phyloP scores from a whole-genome alignment of 2,113 vertebrate species.

The Muntiacus reevesi region DNA sequence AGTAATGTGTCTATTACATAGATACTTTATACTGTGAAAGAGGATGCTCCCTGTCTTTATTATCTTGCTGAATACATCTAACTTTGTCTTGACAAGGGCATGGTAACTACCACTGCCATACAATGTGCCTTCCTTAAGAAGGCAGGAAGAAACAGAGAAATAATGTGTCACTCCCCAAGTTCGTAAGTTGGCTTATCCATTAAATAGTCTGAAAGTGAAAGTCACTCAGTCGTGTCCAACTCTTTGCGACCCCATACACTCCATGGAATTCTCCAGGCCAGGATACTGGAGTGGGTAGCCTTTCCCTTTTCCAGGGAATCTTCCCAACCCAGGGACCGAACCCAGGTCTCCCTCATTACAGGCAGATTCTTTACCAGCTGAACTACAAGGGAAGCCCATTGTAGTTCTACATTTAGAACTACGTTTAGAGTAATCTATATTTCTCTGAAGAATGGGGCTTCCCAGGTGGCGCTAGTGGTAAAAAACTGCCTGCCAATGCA shows the following conservation, averaged over 20 bases:
- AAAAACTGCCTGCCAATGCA: background rate
- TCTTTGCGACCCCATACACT: background rate
- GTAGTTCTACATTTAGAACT: no score
- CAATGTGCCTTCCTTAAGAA: background rate
- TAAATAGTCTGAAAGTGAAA: background rate
- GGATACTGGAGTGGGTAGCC: background rate
- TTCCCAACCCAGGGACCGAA: background rate
- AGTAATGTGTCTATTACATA: background rate
- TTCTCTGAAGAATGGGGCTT: background rate
- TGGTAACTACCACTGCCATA: background rate
- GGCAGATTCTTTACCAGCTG: background rate
- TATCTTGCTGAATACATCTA: background rate
- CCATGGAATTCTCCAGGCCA: background rate
- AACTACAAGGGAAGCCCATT: background rate
- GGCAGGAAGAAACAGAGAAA: background rate
- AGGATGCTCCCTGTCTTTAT: background rate
- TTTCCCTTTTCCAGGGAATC: background rate
- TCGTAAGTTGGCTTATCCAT: background rate
- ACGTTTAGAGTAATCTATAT: background rate
- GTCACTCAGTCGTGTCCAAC: fast-evolving
- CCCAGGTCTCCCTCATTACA: background rate
- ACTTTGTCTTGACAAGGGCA: background rate
- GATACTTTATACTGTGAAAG: background rate
- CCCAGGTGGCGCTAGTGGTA: background rate
- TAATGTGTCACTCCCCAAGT: background rate